Evolutionary conservation across 2,888 invertebrate genomes (phyloP).

Genomic region (Cyclophora punctaria): DNA sequence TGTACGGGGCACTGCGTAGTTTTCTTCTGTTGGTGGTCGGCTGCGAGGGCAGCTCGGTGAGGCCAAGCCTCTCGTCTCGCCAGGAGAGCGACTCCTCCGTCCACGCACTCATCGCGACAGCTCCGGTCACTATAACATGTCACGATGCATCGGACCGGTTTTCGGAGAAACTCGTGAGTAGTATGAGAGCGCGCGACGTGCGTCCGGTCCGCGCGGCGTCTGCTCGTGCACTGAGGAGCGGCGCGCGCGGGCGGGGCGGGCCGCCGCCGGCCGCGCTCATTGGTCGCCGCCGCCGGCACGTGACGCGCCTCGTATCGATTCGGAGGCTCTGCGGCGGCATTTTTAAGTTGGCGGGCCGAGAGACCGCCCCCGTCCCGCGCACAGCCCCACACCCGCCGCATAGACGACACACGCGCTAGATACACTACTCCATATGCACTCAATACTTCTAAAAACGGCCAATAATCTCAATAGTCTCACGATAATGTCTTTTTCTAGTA

Average conservation of each 20-base stretch:
- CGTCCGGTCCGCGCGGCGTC: slow-evolving; percentile 41
- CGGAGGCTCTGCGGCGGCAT: slow-evolving; percentile 86
- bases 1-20: slow-evolving; percentile 78
- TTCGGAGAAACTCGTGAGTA: slow-evolving; percentile 50
- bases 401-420: slow-evolving; percentile 25
- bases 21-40: slow-evolving; percentile 67
- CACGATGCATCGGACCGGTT: slow-evolving; percentile 63
- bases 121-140: slow-evolving; percentile 63
- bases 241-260: slow-evolving; percentile 32
- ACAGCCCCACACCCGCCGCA: slow-evolving; percentile 44
- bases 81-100: slow-evolving; percentile 68
- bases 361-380: slow-evolving; percentile 66
- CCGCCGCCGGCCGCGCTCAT: slow-evolving; percentile 49
- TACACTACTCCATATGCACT: no score
- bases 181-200: slow-evolving; percentile 23
- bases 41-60: slow-evolving; percentile 47
- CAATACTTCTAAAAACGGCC: no score
- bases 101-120: slow-evolving; percentile 64
- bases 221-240: slow-evolving; percentile 59
- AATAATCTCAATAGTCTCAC: no score
- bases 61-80: slow-evolving; percentile 63
- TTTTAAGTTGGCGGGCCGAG: slow-evolving; percentile 80
- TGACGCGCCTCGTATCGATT: slow-evolving; percentile 84
- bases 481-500: no score
- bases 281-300: slow-evolving; percentile 75